Base-by-base conservation (phyloP, 2,888 invertebrate species). In the Hymenopus coronatus region DNA sequence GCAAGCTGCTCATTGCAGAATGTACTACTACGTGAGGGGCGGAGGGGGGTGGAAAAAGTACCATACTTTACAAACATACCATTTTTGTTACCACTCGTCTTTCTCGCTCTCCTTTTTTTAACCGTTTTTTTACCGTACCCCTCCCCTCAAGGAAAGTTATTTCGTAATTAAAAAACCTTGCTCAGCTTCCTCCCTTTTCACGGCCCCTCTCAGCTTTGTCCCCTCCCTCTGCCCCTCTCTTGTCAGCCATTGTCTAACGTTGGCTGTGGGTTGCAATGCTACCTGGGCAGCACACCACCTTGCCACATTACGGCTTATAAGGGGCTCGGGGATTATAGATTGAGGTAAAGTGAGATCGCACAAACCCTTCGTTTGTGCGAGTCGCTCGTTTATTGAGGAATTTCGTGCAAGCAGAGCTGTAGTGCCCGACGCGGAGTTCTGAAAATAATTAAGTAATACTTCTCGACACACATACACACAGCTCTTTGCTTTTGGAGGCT, bases 121-220 rank as follows among this genome's bases (percentile, higher is more conserved):
- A 82, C 82, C 40, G 20, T 70, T 81, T 14, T n/a, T 28, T 81
- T 30, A 33, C 40, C 33, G 15, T 40, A 87, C 28, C 82, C 33
- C 82, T 87, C 87, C 54, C 54, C 82, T 87, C n/a, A 82, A 82
- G 87, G 33, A 82, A 86, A 87, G 87, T 87, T 87, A 87, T 82
- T 82, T 87, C 28, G 81, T 87, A 87, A 87, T 87, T 87, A 87
- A 33, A 87, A 12, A 70, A 70, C 54, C 54, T 70, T 70, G 54
- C 54, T 70, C 54, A 70, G 54, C 54, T 70, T 70, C 54, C 54
- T 70, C 54, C 54, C 54, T 70, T 70, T 70, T 70, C 54, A 70
- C 25, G 20, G 54, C 20, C 54, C 54, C 54, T 70, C 54, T 70
- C 54, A 70, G 54, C 54, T 70, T 70, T 70, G 54, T 70, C 54